A percentile compares a stretch with the other conserved stretches of the same genome.
Conservation (phyloP, 1,140 invertebrate genomes). For the Formica exsecta region DNA sequence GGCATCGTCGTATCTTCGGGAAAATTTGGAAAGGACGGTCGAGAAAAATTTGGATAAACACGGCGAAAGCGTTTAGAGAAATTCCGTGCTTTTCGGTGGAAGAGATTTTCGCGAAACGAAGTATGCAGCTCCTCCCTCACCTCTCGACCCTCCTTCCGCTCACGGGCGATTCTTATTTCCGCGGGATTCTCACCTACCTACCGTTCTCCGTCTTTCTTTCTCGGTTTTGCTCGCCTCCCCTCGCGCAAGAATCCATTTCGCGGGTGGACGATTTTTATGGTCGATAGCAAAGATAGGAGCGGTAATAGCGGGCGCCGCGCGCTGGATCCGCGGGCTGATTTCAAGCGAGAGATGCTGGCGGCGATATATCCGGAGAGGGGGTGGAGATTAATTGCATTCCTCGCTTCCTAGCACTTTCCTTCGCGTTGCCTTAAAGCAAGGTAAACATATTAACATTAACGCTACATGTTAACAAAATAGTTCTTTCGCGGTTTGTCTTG, state of each 20-base stretch:
- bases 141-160: no score
- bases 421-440: neutral
- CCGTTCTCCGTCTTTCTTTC: neutral
- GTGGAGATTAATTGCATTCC: constrained; percentile 28
- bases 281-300: constrained; percentile 63
- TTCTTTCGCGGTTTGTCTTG: neutral
- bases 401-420: neutral
- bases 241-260: constrained; percentile 70
- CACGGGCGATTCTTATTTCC: constrained; percentile 36
- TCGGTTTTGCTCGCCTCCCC: constrained; percentile 20
- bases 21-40: neutral
- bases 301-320: constrained; percentile 39
- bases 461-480: neutral
- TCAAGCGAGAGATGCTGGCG: constrained; percentile 44
- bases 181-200: constrained; percentile 5
- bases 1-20: neutral
- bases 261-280: constrained; percentile 74
- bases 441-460: constrained; percentile 37
- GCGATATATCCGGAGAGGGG: constrained; percentile 7
- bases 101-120: neutral
- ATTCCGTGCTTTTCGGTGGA: no score
- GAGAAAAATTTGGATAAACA: no score
- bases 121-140: neutral
- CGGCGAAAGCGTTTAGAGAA: no score
- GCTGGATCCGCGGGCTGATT: constrained; percentile 45